Base-by-base conservation (phyloP, 1,140 invertebrate genomes). In the Pachyrhynchus sulphureomaculatus region DNA sequence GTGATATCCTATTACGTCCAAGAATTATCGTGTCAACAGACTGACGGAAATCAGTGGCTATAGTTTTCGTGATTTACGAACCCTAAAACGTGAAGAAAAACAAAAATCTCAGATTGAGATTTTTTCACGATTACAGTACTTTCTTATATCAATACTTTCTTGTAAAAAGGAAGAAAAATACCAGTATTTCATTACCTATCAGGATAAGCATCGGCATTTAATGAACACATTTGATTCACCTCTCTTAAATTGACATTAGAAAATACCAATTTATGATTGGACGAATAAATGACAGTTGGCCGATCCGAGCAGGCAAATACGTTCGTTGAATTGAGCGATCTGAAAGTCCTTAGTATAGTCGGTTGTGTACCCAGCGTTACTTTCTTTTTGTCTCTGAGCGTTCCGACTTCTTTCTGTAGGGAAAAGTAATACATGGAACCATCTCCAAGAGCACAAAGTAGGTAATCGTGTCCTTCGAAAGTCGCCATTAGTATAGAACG, bases 191-290 rank as follows among this genome's bases (percentile, higher is more conserved):
- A n/a, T 68, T 65, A 88, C 86, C 88, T 94, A 76, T 97, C 94
- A 0, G 93, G 91, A 80, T 97, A 99, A 0, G 92, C 90, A 72
- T 93, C 87, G 0, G 95, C 91, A 79, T 98, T 96, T 1, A 99
- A 77, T 0, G 95, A 95, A 78, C 96, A 99, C 95, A 99, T 99
- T 73, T 98, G 94, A 72, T 93, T 95, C 0, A 99, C 96, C 79
- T 99, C 93, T 75, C 95, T 95, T 9, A 99, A 81, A 79, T 99
- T 99, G 1, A 99, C 97, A 81, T 99, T 99, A 18, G 96, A 98
- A 79, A 99, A 99, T 0, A 99, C 95, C 2, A 99, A 81, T 79
- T 99, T 99, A 74, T 98, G 93, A 81, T 99, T 99, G 6, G 94
- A 97, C 6, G 95, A 98, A 80, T 99, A 99, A 65, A 99, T 98